Percentiles rank a stretch among this genome's conserved stretches.
Evolutionary conservation across 2,888 invertebrate genomes (phyloP).

Genomic region (Pardosa pseudoannulata): DNA sequence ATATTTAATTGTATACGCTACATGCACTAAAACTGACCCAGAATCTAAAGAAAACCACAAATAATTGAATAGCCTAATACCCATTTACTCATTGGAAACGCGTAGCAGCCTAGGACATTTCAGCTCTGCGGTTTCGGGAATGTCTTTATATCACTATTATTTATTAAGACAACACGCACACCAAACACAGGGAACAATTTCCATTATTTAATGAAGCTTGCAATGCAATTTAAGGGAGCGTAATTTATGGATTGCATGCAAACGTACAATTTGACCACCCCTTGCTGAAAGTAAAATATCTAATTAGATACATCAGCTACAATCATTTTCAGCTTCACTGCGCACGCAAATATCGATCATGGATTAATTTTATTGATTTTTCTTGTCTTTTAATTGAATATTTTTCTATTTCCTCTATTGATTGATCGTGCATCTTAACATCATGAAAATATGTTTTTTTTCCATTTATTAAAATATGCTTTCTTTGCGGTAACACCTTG

Average conservation of each 20-base stretch:
- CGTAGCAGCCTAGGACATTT: too few species aligned
- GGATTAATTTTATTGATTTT: not conserved
- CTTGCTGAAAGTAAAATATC: not conserved
- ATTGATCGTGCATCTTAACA: too few species aligned
- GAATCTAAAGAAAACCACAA: too few species aligned
- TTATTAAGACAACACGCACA: conserved; percentile 1
- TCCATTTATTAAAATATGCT: too few species aligned
- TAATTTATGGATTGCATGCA: conserved; percentile 2
- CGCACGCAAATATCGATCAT: not conserved
- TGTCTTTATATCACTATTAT: not conserved
- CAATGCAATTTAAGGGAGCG: not conserved
- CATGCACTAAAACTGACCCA: too few species aligned
- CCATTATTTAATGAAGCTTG: conserved; percentile 9
- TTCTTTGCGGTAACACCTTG: too few species aligned
- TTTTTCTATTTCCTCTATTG: too few species aligned
- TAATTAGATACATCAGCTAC: not conserved
- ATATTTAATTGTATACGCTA: too few species aligned
- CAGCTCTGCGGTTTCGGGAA: too few species aligned
- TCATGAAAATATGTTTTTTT: too few species aligned
- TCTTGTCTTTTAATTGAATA: not conserved
- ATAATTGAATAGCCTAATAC: too few species aligned
- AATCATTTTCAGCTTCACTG: not conserved
- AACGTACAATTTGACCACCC: not conserved
- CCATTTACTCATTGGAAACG: too few species aligned
- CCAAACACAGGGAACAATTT: not conserved